phyloP scores from a whole-genome alignment of 2,888 invertebrate species.

The Drosophila mercatorum region DNA sequence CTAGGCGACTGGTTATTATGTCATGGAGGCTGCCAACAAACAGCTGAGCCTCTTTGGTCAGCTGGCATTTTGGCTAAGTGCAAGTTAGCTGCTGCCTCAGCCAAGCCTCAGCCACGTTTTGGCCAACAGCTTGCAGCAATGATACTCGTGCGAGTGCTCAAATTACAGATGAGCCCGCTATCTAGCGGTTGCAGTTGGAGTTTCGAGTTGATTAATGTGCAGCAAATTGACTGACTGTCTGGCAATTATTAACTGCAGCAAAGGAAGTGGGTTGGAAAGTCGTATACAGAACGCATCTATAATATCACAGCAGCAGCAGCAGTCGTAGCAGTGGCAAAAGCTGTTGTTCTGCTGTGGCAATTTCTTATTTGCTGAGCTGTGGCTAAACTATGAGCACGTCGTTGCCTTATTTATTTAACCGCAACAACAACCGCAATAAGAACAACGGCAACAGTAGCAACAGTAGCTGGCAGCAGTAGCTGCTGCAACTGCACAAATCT shows the following conservation, averaged over 20 bases:
- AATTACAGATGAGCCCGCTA: slow-evolving; percentile 56
- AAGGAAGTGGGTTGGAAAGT: slow-evolving; percentile 71
- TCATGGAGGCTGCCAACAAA: slow-evolving; percentile 32
- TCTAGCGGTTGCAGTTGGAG: slow-evolving; percentile 32
- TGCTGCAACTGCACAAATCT: slow-evolving; percentile 66
- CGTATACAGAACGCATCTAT: slow-evolving; percentile 51
- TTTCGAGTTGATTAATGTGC: slow-evolving; percentile 49
- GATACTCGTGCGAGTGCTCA: slow-evolving; percentile 46
- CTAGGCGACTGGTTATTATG: slow-evolving; percentile 52
- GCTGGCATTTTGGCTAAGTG: slow-evolving; percentile 39
- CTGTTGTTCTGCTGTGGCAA: slow-evolving; percentile 29
- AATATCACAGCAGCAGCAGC: slow-evolving; percentile 52
- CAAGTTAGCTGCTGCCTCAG: background rate
- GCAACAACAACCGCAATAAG: slow-evolving; percentile 77
- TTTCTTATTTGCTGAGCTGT: slow-evolving; percentile 62
- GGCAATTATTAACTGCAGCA: slow-evolving; percentile 51
- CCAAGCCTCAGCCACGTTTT: slow-evolving; percentile 54
- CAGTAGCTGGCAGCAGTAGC: slow-evolving; percentile 30
- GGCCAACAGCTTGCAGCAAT: slow-evolving; percentile 14
- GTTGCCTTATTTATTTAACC: slow-evolving; percentile 76
- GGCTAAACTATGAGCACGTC: slow-evolving; percentile 58
- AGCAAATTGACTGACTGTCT: slow-evolving; percentile 49
- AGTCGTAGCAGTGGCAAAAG: slow-evolving; percentile 5
- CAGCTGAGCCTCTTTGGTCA: slow-evolving; percentile 33
- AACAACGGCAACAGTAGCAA: slow-evolving; percentile 59